These are phyloP conservation scores for Plemyria rubiginata DNA, from an alignment of 2,888 invertebrate species.

Conservation along the genomic window DNA sequence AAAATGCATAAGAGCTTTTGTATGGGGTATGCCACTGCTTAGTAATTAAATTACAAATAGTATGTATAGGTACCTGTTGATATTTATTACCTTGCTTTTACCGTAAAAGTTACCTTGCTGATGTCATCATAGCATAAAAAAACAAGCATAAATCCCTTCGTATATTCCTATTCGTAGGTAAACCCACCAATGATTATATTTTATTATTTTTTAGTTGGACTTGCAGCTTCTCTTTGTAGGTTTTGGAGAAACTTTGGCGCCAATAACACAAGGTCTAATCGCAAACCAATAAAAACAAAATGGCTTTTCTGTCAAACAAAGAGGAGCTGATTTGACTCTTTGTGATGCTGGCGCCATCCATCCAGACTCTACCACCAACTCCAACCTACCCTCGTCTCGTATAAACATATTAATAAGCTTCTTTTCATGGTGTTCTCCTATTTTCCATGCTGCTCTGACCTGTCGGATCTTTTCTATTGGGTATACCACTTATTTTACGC, in stretches of 20 bases:
- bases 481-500: conserved; percentile 68
- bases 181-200: not conserved
- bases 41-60: not conserved
- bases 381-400: conserved; percentile 17
- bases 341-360: conserved; percentile 6
- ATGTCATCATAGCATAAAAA: not conserved
- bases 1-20: not conserved
- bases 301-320: not conserved
- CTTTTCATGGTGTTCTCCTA: conserved; percentile 77
- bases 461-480: conserved; percentile 80
- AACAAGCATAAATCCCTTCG: not conserved
- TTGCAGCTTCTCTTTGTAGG: not conserved
- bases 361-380: too few species aligned
- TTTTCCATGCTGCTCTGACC: conserved; percentile 80
- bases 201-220: too few species aligned
- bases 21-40: not conserved
- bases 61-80: not conserved
- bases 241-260: conserved; percentile 1
- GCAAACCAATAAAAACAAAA: not conserved
- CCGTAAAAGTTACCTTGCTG: not conserved
- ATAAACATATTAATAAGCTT: conserved; percentile 51
- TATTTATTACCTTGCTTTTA: not conserved
- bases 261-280: not conserved
- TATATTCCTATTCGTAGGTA: too few species aligned
- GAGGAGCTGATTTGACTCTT: not conserved